Evolutionary conservation across 2,113 vertebrate species (phyloP), one percentile per base, ranked within the genome.

Genomic region (Speoplatyrhinus poulsoni): DNA sequence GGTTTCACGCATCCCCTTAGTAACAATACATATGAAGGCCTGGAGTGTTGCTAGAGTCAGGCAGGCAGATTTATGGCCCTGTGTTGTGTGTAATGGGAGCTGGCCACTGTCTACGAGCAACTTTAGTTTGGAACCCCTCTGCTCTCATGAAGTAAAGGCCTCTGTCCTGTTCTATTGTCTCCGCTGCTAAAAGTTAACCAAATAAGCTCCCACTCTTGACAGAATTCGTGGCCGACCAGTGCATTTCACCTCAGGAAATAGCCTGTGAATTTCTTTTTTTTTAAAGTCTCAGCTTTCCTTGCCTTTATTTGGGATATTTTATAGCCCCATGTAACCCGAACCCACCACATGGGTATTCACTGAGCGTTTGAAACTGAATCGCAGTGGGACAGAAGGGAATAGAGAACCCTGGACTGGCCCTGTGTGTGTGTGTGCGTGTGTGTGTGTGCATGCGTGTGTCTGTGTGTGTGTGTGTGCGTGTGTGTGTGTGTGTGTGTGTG

Each of bases 301-400:
- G 88, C 84, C 86, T 91, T 90, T 88, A 89, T 91, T 91, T 88
- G 90, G 87, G 88, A 85, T 89, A 91, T 87, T 91, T 91, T 90
- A 91, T 90, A 89, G 87, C 80, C 85, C 70, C 79, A 11, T 88
- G 88, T 87, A 91, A 91, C 75, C 67, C 1, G 84, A 91, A 77
- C 84, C 76, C 80, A 85, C 84, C 87, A 85, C 86, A 84, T 88
- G 87, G 87, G 90, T 85, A 89, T 90, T 90, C 79, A 82, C 86
- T 88, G 86, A 88, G 87, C 76, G 81, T 90, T 90, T 91, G 86
- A 91, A 91, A 91, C 82, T 88, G 75, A 89, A 91, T 86, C 75
- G 82, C 85, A 65, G 67, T 80, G 87, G 81, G 85, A 85, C 75
- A 73, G 85, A 88, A 41, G 90, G 82, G 85, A 88, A 76, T 76